Evolutionary conservation across 2,113 vertebrate species (phyloP), one percentile per base, ranked within the genome.

Genomic region (Pelecanoides urinatrix): DNA sequence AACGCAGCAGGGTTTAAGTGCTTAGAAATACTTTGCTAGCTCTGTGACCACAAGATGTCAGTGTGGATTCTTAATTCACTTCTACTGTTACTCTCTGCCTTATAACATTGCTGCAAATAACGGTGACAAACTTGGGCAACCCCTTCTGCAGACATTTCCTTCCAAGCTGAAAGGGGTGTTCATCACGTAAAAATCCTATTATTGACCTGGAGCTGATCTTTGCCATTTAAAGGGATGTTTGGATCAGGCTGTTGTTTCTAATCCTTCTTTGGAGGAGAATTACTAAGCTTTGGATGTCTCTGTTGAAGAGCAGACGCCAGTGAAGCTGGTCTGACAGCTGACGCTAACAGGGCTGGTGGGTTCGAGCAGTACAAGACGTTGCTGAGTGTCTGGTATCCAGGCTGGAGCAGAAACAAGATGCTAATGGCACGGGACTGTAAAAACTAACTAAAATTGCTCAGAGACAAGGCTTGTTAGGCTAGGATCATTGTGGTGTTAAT

Each of bases 21-120:
- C 36, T 83, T 59, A 74, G 53, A 67, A 94, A 62, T 3, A 1
- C 19, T 68, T 56, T 32, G 9, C 42, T 56, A 44, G 10, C 11
- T 80, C 50, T 61, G 49, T 66, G 70, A 72, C 96, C 96, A 96
- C 94, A 86, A 97, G 97, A 88, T 96, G 96, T 94, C 89, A 95
- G 62, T 96, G 91, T 84, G 87, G 80, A 84, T 89, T 95, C 73
- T 82, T 86, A 61, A 25, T 50, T 86, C 19, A 2, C 18, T 82
- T 82, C n/a, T 34, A 16, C 58, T 72, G 5, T 58, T 50, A 23
- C 9, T 73, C 7, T 49, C 26, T 56, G 25, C 34, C 26, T 63
- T 72, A 15, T 3, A 49, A 9, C 42, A 21, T 16, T 61, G 20
- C 44, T 70, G 52, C 40, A 86, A 86, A 55, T n/a, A 61, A 29